Conservation (phyloP, 2,797 vertebrate genomes). For the Furcifer pardalis region DNA sequence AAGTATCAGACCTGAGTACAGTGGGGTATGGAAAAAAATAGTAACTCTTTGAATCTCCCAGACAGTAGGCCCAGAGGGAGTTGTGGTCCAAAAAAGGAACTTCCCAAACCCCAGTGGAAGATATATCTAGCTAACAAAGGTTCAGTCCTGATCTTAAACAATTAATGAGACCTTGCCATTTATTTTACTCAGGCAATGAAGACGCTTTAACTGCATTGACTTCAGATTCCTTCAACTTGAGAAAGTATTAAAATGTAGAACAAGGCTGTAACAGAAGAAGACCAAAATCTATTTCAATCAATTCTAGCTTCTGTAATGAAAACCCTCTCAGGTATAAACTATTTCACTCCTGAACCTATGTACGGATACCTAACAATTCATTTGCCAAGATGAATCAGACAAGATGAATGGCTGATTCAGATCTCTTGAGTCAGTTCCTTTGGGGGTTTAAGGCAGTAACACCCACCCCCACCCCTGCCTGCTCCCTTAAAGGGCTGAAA, state of each 20-base stretch:
- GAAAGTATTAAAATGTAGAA: slow-evolving; percentile 13
- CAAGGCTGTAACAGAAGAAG: slow-evolving; percentile 39
- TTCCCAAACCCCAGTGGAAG: too few species aligned
- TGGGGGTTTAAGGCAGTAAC: slow-evolving; percentile 59
- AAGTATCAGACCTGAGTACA: neutral
- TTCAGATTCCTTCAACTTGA: neutral
- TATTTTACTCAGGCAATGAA: neutral
- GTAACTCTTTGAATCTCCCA: too few species aligned
- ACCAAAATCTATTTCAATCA: slow-evolving; percentile 26
- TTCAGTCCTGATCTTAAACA: neutral
- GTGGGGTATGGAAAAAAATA: too few species aligned
- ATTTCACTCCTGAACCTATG: slow-evolving; percentile 30
- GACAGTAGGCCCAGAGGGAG: too few species aligned
- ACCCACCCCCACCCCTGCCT: too few species aligned
- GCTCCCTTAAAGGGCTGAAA: slow-evolving; percentile 58
- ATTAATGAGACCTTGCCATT: neutral
- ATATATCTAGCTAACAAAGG: neutral
- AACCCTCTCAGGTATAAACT: slow-evolving; percentile 34
- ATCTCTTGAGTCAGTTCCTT: slow-evolving; percentile 44
- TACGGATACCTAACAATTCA: slow-evolving; percentile 26
- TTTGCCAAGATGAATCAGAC: slow-evolving; percentile 17
- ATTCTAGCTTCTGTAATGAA: slow-evolving; percentile 25
- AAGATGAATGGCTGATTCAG: slow-evolving; percentile 40
- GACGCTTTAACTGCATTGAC: neutral
- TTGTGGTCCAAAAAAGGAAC: too few species aligned